Conservation (phyloP, 1,140 invertebrate genomes). For the Drosophila sechellia region DNA sequence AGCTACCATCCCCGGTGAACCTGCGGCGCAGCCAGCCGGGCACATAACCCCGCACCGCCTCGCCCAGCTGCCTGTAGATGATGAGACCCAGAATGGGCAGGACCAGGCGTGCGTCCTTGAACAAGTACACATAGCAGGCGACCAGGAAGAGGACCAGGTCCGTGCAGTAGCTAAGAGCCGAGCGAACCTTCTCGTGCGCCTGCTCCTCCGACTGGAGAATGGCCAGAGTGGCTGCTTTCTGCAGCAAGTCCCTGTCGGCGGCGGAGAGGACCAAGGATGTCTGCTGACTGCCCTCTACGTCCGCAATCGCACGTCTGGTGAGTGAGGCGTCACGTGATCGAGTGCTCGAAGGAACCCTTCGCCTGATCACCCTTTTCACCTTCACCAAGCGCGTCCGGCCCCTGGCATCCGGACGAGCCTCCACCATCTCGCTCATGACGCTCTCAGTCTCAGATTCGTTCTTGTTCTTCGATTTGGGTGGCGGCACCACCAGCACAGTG, state of each 20-base stretch:
- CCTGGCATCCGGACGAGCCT: constrained; percentile 70
- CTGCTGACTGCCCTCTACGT: constrained; percentile 17
- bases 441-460: constrained; percentile 56
- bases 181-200: constrained; percentile 88
- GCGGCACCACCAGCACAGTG: constrained; percentile 58
- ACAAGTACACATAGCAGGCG: constrained; percentile 91
- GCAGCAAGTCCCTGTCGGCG: constrained; percentile 56
- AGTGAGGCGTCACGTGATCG: constrained; percentile 73
- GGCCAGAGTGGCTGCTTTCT: constrained; percentile 53
- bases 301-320: constrained; percentile 29
- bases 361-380: constrained; percentile 74
- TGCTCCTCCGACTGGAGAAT: constrained; percentile 85
- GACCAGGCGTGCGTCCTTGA: constrained; percentile 90
- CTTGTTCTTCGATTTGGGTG: constrained; percentile 58
- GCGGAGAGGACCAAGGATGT: constrained; percentile 42
- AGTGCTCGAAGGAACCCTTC: constrained; percentile 71
- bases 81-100: constrained; percentile 91
- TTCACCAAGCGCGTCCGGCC: constrained; percentile 73
- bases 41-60: constrained; percentile 85
- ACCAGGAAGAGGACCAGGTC: constrained; percentile 89
- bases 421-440: constrained; percentile 71
- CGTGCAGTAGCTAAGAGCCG: constrained; percentile 88
- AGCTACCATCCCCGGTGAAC: constrained; percentile 51
- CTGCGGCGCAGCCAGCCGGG: constrained; percentile 83
- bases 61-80: constrained; percentile 90